phyloP scores from a whole-genome alignment of 2,888 invertebrate genomes.

The Meliscaeva auricollis region DNA sequence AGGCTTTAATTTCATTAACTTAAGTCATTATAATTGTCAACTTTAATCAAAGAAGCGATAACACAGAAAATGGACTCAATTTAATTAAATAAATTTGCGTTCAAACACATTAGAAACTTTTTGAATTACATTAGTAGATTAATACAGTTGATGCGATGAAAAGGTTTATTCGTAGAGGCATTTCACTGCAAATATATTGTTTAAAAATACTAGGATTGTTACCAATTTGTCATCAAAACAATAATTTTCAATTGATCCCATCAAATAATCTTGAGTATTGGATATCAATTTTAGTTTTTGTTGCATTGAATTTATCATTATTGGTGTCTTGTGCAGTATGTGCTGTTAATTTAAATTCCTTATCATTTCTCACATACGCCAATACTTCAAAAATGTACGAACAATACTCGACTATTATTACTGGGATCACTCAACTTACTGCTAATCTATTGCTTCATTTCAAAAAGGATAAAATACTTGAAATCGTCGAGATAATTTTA shows the following conservation, averaged over 20 bases:
- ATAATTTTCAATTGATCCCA: not conserved
- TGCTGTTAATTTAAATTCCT: not conserved
- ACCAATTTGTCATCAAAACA: not conserved
- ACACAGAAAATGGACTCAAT: no score
- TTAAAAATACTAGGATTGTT: not conserved
- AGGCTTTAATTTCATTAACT: no score
- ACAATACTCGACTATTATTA: not conserved
- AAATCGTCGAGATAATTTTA: not conserved
- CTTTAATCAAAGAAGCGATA: no score
- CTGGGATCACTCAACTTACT: slow-evolving; percentile 1
- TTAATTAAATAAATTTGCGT: no score
- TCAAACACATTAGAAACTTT: no score
- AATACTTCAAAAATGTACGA: not conserved
- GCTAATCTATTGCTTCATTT: not conserved
- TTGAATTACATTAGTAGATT: no score
- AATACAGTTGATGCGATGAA: no score
- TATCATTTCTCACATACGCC: not conserved
- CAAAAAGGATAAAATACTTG: not conserved
- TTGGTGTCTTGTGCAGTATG: not conserved
- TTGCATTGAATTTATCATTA: not conserved
- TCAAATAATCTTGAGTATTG: not conserved
- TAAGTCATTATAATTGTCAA: no score
- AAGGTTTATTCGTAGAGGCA: not conserved
- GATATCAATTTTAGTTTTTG: not conserved
- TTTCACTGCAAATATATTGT: not conserved